Base-by-base conservation (phyloP, 2,113 vertebrate species). In the Alouatta palliata region DNA sequence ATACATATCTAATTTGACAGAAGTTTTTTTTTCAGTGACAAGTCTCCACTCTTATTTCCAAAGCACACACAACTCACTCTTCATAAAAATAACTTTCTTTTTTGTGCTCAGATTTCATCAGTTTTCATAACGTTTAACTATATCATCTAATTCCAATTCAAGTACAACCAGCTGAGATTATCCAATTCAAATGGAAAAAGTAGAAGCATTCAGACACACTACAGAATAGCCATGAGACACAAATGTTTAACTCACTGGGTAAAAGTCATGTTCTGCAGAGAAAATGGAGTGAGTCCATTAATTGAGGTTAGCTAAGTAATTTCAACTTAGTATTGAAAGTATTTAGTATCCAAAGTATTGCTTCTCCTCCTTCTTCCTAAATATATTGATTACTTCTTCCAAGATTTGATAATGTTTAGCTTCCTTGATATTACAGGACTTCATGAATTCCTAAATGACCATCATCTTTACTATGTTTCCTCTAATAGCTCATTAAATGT, bases 21-120 rank as follows among this genome's bases (percentile, higher is more conserved):
- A 40, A 66, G 70, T 71, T 77, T 96, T 61, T 61, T 88, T 68
- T 88, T 91, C 30, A 85, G 27, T 77, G 56, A 80, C 19, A 61
- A 35, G 32, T 76, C 61, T 95, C 43, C 91, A 85, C 37, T 93
- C 17, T 14, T 85, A 85, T 77, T 92, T 94, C 85, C 49, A 94
- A 96, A 93, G 66, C 32, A 97, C 25, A 92, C 8, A 87, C 56
- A 94, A 95, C 12, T 89, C 88, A 91, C 52, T 84, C 90, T 97
- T 90, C 81, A 92, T 12, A 92, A 20, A 94, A 91, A 91, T 40
- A 86, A 84, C 8, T 87, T 95, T 71, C 86, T 70, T 87, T 79
- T 94, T 83, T 92, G 64, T 92, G 49, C n/a, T 94, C 80, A 32
- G 68, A 96, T 92, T 90, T 87, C 47, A 73, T 70, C 8, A 0